These are phyloP conservation scores for Pseudanteris insignis DNA, from an alignment of 2,888 invertebrate species.

Conservation along the genomic window DNA sequence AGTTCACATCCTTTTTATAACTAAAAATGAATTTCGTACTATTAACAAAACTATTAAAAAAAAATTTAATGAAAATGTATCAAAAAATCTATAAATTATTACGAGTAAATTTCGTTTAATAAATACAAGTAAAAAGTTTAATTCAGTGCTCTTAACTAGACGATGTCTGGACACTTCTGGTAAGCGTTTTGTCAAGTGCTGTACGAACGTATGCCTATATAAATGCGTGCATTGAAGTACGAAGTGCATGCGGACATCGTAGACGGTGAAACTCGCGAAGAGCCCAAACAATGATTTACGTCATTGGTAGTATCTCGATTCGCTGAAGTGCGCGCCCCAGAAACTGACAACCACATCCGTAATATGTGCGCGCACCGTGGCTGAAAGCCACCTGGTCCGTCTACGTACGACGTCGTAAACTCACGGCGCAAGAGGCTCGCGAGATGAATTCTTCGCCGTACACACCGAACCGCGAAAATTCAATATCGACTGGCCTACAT, in stretches of 20 bases:
- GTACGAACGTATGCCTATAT: constrained; percentile 6
- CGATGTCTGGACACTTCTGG: too few species aligned
- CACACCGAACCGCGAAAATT: constrained; percentile 13
- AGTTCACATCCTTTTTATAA: too few species aligned
- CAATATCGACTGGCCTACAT: constrained; percentile 35
- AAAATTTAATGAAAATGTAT: too few species aligned
- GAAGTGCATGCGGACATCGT: constrained; percentile 24
- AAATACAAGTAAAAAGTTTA: too few species aligned
- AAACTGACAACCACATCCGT: constrained; percentile 50
- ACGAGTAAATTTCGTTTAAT: too few species aligned
- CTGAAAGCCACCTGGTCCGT: constrained; percentile 23
- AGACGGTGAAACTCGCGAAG: constrained; percentile 23
- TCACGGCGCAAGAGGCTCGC: constrained; percentile 1
- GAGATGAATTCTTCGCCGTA: constrained; percentile 13
- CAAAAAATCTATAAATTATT: too few species aligned
- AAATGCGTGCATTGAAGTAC: too few species aligned
- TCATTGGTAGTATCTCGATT: constrained; percentile 60
- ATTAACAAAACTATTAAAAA: too few species aligned
- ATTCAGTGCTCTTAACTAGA: too few species aligned
- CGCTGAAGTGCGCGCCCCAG: constrained; percentile 47
- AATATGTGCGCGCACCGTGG: constrained; percentile 28
- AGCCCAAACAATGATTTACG: constrained; percentile 61
- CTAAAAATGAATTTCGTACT: too few species aligned
- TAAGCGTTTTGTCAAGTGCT: constrained; percentile 7
- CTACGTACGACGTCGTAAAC: constrained; percentile 9